A percentile compares a stretch with the other conserved stretches of the same genome.
Conservation (phyloP, 2,113 vertebrate species). For the Hystrix brachyura region DNA sequence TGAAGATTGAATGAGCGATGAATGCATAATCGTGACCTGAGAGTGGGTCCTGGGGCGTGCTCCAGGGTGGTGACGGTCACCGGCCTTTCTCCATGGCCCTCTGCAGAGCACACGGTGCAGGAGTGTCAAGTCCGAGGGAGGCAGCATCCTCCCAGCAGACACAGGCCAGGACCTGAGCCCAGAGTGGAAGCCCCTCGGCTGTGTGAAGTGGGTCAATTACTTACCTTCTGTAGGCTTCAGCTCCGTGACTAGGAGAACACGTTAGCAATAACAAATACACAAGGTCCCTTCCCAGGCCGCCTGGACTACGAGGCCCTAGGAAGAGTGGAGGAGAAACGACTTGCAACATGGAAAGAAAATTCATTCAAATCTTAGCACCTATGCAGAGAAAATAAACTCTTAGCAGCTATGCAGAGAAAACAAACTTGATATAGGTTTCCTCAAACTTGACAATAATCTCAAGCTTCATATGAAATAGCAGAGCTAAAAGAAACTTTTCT, state of each 20-base stretch:
- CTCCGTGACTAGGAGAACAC: not conserved
- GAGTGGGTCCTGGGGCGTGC: not conserved
- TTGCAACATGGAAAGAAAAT: not conserved
- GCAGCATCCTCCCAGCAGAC: not conserved
- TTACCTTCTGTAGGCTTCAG: not conserved
- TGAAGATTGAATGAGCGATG: not conserved
- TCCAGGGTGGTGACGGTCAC: not conserved
- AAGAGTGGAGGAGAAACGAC: not conserved
- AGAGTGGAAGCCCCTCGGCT: fast-evolving
- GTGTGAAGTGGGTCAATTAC: not conserved
- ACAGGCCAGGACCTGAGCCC: not conserved
- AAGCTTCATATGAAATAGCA: not conserved
- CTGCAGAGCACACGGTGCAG: not conserved
- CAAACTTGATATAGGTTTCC: not conserved
- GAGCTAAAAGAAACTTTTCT: not conserved
- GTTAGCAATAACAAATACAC: not conserved
- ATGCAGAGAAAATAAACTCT: not conserved
- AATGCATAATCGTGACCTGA: not conserved
- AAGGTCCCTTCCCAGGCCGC: not conserved
- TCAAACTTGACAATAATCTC: not conserved
- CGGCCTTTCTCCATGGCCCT: not conserved
- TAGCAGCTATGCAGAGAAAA: not conserved
- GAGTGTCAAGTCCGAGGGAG: not conserved
- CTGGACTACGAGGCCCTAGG: not conserved
- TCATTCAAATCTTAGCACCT: not conserved